Conservation (phyloP, 2,888 invertebrate genomes). For the Barypeithes pellucidus region DNA sequence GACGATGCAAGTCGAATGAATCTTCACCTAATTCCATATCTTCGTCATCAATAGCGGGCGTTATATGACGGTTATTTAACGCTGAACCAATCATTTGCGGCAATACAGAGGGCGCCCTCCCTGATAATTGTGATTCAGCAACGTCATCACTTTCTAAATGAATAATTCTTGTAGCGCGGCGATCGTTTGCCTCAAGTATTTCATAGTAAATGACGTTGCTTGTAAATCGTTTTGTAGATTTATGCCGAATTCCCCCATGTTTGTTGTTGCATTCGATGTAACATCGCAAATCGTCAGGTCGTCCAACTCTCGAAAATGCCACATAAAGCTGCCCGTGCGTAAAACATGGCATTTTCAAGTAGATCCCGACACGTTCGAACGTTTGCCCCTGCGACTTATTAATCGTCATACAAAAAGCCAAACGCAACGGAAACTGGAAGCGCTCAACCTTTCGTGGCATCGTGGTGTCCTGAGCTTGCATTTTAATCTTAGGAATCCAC, state of each 20-base stretch:
- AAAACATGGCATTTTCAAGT: constrained; percentile 53
- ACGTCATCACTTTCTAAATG: neutral
- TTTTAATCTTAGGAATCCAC: neutral
- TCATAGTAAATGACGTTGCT: neutral
- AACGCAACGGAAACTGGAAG: constrained; percentile 55
- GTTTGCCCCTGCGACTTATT: constrained; percentile 58
- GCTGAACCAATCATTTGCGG: no score
- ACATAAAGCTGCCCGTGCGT: constrained; percentile 55
- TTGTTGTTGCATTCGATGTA: no score
- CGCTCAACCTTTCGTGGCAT: constrained; percentile 46
- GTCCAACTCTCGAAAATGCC: constrained; percentile 51
- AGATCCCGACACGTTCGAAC: constrained; percentile 51
- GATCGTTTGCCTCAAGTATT: neutral
- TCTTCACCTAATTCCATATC: no score
- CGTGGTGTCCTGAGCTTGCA: neutral
- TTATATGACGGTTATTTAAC: no score
- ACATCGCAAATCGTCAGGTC: no score
- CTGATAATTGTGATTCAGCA: no score
- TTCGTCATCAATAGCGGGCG: no score
- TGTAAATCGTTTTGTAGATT: neutral
- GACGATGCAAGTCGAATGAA: no score
- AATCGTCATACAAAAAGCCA: constrained; percentile 57
- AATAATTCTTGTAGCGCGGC: neutral
- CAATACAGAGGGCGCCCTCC: no score
- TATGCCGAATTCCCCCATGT: neutral